Base-by-base conservation (phyloP, 2,888 invertebrate genomes). In the Leptogaster cylindrica region DNA sequence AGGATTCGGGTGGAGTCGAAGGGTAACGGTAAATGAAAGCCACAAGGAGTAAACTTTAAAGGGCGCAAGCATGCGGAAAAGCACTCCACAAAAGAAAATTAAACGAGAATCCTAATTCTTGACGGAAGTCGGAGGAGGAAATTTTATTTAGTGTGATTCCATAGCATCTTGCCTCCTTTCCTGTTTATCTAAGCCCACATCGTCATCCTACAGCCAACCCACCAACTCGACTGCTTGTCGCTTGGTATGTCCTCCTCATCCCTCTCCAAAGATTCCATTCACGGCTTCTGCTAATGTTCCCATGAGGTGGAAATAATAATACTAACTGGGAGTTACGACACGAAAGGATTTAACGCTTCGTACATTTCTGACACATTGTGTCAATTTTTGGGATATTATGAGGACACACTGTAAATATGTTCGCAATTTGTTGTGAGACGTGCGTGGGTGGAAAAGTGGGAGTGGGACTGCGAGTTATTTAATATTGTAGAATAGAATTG, bases 51-150 rank as follows among this genome's bases (percentile, higher is more conserved):
- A 61, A 67, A 67, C 67, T 67, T 67, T 67, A 67, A 67, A 61
- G 51, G 67, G 36, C 16, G 58, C 61, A 61, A 67, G 63, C 67
- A 67, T 67, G 67, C 67, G 61, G 67, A 61, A 67, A 67, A 67
- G 67, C 28, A 63, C 67, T 67, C 41, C 61, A 18, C 67, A 48
- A 46, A 61, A 67, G 67, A 61, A 61, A 67, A 67, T 67, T 36
- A 61, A 67, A 61, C 61, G 61, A 48, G 50, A 58, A 66, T 67
- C 63, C 61, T 61, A 61, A 67, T 67, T 67, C 58, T 20, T 52
- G 28, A 18, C 27, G 44, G 61, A 44, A 44, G 61, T 44, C 20
- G 10, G 14, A 44, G 44, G 61, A 33, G n/a, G n/a, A 61, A 61
- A 61, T 44, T 44, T 61, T 44, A 41, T 44, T 61, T 61, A 41